A percentile compares a stretch with the other conserved stretches of the same genome.
Conservation (phyloP, 2,113 vertebrate species). For the Agapornis roseicollis region DNA sequence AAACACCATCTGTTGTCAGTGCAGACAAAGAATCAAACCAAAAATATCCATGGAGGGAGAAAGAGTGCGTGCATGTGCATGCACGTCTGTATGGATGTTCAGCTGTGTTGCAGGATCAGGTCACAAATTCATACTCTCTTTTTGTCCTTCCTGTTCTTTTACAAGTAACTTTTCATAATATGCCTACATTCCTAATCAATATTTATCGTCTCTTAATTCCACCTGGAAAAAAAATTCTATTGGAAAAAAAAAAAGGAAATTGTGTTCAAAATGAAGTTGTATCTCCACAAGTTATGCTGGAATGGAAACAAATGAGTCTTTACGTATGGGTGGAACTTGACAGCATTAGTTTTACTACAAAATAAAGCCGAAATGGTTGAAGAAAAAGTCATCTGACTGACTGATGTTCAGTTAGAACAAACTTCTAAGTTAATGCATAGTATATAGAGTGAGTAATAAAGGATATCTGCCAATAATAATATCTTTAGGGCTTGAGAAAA, state of each 20-base stretch:
- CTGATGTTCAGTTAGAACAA: conserved; percentile 29
- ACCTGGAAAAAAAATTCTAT: not conserved
- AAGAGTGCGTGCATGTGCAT: not conserved
- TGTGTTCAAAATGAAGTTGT: conserved; percentile 41
- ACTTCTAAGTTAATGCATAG: conserved; percentile 49
- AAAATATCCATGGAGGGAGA: conserved; percentile 56
- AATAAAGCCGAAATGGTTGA: conserved; percentile 66
- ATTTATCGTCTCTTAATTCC: not conserved
- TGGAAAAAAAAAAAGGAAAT: not conserved
- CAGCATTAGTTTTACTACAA: conserved; percentile 49
- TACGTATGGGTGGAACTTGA: not conserved
- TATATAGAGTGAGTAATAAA: conserved; percentile 63
- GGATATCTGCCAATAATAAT: conserved; percentile 70
- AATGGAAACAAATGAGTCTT: conserved; percentile 19
- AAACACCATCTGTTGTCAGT: conserved; percentile 99
- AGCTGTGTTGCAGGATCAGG: not conserved
- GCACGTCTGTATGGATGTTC: not conserved
- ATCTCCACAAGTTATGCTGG: conserved; percentile 13
- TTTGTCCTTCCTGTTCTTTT: not conserved
- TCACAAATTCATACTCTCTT: not conserved
- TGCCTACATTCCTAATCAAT: not conserved
- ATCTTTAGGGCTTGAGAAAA: conserved; percentile 52
- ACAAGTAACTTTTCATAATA: not conserved
- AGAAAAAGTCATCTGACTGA: conserved; percentile 30
- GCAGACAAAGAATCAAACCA: conserved; percentile 83